phyloP scores from a whole-genome alignment of 1,140 invertebrate genomes.

The Physella acuta region DNA sequence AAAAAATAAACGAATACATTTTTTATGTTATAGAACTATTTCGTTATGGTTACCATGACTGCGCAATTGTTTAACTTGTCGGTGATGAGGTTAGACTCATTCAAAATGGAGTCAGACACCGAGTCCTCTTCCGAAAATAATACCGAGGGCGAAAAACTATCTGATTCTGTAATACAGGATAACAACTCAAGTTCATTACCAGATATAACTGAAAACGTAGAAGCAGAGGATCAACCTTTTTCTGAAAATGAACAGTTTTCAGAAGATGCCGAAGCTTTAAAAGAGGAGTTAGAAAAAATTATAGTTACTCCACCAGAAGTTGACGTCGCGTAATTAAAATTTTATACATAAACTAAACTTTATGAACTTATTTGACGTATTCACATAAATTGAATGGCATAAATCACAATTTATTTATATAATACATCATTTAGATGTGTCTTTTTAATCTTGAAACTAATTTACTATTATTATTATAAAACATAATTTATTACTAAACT shows the following conservation, averaged over 20 bases:
- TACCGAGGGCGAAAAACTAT: slow-evolving; percentile 14
- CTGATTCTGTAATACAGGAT: not conserved
- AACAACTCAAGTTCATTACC: not conserved
- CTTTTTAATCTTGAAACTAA: not conserved
- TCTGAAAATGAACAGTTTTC: slow-evolving; percentile 36
- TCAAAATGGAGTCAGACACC: slow-evolving; percentile 6
- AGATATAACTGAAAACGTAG: slow-evolving; percentile 1
- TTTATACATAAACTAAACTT: no score
- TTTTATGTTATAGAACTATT: slow-evolving; percentile 17
- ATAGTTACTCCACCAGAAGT: slow-evolving; percentile 46
- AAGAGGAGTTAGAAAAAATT: slow-evolving; percentile 54
- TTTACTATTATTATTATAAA: not conserved
- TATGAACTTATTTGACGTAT: no score
- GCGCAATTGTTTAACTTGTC: slow-evolving; percentile 31
- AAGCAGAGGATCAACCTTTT: slow-evolving; percentile 22
- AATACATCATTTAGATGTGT: not conserved
- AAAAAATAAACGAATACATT: no score
- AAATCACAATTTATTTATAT: not conserved
- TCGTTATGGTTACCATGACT: slow-evolving; percentile 46
- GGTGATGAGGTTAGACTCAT: not conserved
- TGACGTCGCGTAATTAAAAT: slow-evolving; percentile 37
- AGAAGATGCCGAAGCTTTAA: slow-evolving; percentile 50
- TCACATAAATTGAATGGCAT: no score
- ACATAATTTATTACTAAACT: not conserved
- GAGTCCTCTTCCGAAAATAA: slow-evolving; percentile 9